A percentile compares a stretch with the other conserved stretches of the same genome.
phyloP scores from a whole-genome alignment of 2,888 invertebrate genomes.

The Coelopa pilipes region DNA sequence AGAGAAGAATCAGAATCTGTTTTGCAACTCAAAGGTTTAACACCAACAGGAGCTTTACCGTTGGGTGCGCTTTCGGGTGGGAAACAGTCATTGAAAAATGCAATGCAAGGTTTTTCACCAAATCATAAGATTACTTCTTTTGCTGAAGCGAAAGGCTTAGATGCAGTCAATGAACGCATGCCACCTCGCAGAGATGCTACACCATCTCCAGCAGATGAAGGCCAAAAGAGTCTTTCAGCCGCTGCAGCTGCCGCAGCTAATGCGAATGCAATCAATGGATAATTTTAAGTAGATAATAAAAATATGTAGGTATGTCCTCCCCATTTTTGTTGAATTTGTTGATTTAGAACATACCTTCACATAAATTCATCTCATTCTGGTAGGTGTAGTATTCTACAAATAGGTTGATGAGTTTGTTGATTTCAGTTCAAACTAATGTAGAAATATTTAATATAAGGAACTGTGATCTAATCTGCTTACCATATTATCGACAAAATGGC shows the following conservation, averaged over 20 bases:
- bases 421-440: too few relatives aligned
- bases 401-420: neutral
- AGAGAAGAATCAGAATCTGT: constrained; percentile 99
- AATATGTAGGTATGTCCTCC: constrained; percentile 11
- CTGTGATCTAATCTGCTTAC: too few relatives aligned
- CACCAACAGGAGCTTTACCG: constrained; percentile 97
- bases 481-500: constrained; percentile 3
- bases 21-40: constrained; percentile 96
- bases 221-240: constrained; percentile 60
- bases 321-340: constrained; percentile 8
- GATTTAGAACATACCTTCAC: constrained; percentile 16
- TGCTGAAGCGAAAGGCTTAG: constrained; percentile 98
- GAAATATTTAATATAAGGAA: too few relatives aligned
- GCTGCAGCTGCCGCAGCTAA: constrained; percentile 62
- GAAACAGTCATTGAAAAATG: constrained; percentile 94
- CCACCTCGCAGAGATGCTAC: constrained; percentile 88
- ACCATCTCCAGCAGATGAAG: constrained; percentile 70
- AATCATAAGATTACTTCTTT: constrained; percentile 98
- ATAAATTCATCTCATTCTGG: constrained; percentile 13
- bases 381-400: constrained; percentile 5
- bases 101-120: constrained; percentile 94
- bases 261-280: constrained; percentile 63
- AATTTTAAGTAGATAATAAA: constrained; percentile 55
- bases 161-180: constrained; percentile 99
- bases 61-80: constrained; percentile 96